Percentiles rank a stretch among this genome's conserved stretches.
These are phyloP conservation scores for Tapirus terrestris DNA, from an alignment of 2,113 vertebrate genomes.

Conservation along the genomic window DNA sequence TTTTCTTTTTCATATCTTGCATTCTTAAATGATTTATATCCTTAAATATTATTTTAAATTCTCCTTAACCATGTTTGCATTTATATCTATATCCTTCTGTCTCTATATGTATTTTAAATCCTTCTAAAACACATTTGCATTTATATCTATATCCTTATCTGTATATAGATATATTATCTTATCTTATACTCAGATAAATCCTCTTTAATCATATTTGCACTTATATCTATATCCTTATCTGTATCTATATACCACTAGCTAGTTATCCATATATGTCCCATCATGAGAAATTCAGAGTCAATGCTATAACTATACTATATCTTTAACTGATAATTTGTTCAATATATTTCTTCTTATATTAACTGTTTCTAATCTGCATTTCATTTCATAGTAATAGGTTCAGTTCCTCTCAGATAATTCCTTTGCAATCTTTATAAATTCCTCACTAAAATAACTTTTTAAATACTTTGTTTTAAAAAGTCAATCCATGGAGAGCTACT, in stretches of 20 bases:
- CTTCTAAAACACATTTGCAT: not conserved
- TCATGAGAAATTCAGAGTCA: not conserved
- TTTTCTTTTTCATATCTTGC: not conserved
- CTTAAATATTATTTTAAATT: not conserved
- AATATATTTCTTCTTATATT: not conserved
- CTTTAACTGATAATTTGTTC: not conserved
- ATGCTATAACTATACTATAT: not conserved
- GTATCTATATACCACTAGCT: not conserved
- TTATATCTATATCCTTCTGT: not conserved
- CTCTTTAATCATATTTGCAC: not conserved
- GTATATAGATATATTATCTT: too few relatives aligned
- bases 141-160: not conserved
- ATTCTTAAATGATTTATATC: slow-evolving; percentile 9
- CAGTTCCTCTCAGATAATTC: not conserved
- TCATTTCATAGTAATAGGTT: not conserved
- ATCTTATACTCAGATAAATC: not conserved
- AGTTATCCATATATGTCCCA: not conserved
- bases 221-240: not conserved
- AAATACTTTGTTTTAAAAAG: not conserved
- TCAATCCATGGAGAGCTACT: not conserved
- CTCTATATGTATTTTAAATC: not conserved
- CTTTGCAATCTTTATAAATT: not conserved
- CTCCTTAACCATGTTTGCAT: not conserved
- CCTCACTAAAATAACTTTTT: not conserved
- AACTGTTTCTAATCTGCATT: not conserved